phyloP scores from a whole-genome alignment of 2,113 vertebrate species.

The Ammodytes marinus region DNA sequence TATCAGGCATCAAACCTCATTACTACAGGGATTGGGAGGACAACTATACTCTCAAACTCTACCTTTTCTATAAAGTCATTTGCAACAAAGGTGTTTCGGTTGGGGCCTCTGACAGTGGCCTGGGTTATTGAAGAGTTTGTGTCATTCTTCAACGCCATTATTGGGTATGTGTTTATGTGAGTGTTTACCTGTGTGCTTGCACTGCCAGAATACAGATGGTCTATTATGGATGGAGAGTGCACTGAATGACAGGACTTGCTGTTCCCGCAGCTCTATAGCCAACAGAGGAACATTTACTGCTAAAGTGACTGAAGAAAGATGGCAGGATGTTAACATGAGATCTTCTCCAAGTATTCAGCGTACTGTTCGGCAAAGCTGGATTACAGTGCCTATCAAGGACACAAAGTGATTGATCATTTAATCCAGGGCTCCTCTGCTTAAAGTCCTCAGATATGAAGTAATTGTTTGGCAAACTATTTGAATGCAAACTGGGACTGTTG shows the following conservation, averaged over 20 bases:
- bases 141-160: conserved; percentile 39
- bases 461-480: conserved; percentile 57
- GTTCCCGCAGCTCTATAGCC: conserved; percentile 43
- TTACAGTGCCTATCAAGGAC: conserved; percentile 26
- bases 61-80: conserved; percentile 64
- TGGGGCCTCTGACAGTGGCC: conserved; percentile 37
- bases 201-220: conserved; percentile 48
- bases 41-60: conserved; percentile 52
- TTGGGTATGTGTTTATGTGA: conserved; percentile 20
- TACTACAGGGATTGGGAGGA: conserved; percentile 57
- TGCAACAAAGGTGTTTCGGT: conserved; percentile 51
- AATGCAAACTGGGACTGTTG: conserved; percentile 57
- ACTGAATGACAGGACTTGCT: conserved; percentile 55
- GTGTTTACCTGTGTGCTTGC: conserved; percentile 21
- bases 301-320: conserved; percentile 22
- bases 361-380: conserved; percentile 16
- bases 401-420: conserved; percentile 60
- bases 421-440: conserved; percentile 43
- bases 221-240: conserved; percentile 54
- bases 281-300: conserved; percentile 48
- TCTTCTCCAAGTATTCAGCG: conserved; percentile 27
- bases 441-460: conserved; percentile 56
- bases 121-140: conserved; percentile 52
- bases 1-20: conserved; percentile 57
- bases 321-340: conserved; percentile 40